Conservation (phyloP, 2,113 vertebrate genomes). For the Sylvia atricapilla region DNA sequence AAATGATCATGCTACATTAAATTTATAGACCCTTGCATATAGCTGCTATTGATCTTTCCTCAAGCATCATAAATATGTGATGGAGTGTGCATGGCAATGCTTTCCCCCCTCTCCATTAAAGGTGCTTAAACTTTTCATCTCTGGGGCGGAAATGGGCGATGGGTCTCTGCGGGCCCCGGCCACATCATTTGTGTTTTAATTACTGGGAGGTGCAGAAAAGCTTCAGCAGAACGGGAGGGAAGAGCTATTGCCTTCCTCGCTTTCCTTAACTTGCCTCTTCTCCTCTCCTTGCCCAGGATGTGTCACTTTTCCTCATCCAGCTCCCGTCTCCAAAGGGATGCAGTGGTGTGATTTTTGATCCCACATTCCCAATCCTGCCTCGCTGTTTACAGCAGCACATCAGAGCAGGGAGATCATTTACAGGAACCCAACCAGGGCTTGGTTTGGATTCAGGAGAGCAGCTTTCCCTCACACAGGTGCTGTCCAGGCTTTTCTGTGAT, state of each 20-base stretch:
- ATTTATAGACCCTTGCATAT: constrained; percentile 64
- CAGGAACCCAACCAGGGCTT: background rate
- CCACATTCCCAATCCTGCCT: accelerated
- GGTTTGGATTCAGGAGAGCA: background rate
- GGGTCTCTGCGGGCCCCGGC: constrained; percentile 20
- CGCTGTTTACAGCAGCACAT: background rate
- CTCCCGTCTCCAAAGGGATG: background rate
- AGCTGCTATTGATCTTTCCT: constrained; percentile 58
- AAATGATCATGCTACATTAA: constrained; percentile 60
- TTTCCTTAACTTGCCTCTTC: background rate
- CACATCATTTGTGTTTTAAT: constrained; percentile 4
- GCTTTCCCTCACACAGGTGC: background rate
- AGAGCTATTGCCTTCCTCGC: background rate
- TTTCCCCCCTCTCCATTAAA: constrained; percentile 6
- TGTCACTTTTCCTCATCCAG: background rate
- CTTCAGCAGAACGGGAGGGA: background rate
- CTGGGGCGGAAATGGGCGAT: background rate
- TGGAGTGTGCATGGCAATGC: background rate
- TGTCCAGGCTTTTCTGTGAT: background rate
- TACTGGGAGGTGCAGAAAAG: background rate
- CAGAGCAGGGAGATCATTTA: background rate
- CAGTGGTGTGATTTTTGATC: accelerated
- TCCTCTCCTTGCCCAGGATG: background rate
- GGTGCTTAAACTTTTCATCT: constrained; percentile 57
- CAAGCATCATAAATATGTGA: constrained; percentile 52